Percentiles rank a stretch among this genome's conserved stretches.
Evolutionary conservation across 2,113 vertebrate genomes (phyloP).

Genomic region (Psammodynastes pulverulentus): DNA sequence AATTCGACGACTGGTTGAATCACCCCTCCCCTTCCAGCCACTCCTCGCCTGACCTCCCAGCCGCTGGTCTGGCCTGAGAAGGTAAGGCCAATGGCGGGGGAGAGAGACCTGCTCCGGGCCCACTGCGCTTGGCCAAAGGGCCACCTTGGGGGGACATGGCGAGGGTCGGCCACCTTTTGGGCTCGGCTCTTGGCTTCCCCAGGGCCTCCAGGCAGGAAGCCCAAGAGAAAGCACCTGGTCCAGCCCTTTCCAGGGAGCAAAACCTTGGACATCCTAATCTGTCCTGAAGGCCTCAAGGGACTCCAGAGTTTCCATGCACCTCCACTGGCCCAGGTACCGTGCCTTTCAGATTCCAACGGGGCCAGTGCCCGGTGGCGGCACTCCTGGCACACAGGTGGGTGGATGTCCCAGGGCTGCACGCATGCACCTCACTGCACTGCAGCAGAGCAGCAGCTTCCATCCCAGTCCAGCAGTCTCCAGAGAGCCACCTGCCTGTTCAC

Average conservation of each 20-base stretch:
- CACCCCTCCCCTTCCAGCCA: too few species aligned
- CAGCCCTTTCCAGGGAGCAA: neutral
- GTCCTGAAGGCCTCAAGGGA: neutral
- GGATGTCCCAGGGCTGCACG: neutral
- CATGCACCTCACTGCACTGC: neutral
- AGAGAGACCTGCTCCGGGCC: too few species aligned
- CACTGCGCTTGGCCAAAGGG: too few species aligned
- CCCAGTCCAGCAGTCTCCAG: neutral
- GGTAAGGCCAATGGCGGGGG: too few species aligned
- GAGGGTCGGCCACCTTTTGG: too few species aligned
- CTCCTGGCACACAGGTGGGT: too few species aligned
- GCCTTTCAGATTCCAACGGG: neutral
- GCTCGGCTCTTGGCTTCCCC: too few species aligned
- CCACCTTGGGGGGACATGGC: too few species aligned
- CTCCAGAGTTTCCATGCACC: neutral
- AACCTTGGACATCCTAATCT: neutral
- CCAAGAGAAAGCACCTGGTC: neutral
- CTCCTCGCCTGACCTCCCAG: too few species aligned
- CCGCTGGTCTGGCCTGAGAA: too few species aligned
- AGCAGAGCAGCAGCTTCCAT: neutral
- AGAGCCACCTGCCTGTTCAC: too few species aligned
- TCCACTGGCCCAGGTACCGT: neutral
- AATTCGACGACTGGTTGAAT: too few species aligned
- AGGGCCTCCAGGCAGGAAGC: neutral
- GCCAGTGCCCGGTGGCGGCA: accelerated